Evolutionary conservation across 2,888 invertebrate species (phyloP), one percentile per base, ranked within the genome.

Genomic region (Thalpophila matura): DNA sequence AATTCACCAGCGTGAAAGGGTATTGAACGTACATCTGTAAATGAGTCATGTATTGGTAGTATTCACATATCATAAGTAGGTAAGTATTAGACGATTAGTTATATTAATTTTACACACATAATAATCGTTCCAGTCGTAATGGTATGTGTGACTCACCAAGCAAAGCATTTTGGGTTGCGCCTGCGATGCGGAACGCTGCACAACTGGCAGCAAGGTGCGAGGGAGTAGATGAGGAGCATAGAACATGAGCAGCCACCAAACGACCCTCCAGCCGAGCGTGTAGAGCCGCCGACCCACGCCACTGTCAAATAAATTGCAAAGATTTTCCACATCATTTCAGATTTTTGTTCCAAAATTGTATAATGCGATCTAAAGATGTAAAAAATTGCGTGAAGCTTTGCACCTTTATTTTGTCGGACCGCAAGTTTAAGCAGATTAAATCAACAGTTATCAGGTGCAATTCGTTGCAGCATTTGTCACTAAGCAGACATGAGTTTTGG

Each of bases 181-280:
- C 98, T 69, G 97, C 97, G 2, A 98, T 96, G 58, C 98, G 95
- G 86, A 98, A 98, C 4, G 98, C 97, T 12, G 98, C 97, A 82
- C 98, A 98, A 1, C 98, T 98, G 0, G 97, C 96, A 79, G 97
- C 97, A 5, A 98, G 95, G 58, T 95, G 95, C 42, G 95, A 84
- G 3, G 91, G 85, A 35, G 90, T 87, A 9, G 95, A 91, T 75
- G 97, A 97, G 55, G 97, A 96, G 85, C 98, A 98, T 72, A 98
- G 96, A 58, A 98, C 95, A 79, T 97, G 97, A 1, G 97, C 97
- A 22, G 98, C 95, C 51, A 98, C 96, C 61, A 98, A 94, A 35
- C 98, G 96, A 5, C 98, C 98, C 84, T 97, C 97, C 88, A 98
- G 96, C 56, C 96, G 96, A 22, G 96, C 94, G 54, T 98, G 96